phyloP scores from a whole-genome alignment of 2,113 vertebrate species.

The Corythornis cristatus region DNA sequence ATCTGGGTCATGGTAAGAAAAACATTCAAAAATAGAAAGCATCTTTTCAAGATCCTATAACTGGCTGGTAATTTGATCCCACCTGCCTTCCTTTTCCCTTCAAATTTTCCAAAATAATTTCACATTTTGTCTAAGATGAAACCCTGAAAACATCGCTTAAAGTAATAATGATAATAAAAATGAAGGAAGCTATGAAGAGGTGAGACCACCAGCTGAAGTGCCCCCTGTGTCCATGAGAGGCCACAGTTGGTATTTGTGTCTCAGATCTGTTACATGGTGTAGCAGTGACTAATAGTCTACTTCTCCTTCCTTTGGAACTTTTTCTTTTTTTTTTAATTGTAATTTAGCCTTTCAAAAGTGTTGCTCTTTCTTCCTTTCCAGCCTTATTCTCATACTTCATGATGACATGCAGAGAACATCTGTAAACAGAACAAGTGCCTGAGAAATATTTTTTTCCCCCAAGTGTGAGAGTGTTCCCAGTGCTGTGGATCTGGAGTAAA shows the following conservation, averaged over 20 bases:
- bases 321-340: background rate
- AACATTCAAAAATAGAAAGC: background rate
- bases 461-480: slow-evolving; percentile 20
- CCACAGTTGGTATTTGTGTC: background rate
- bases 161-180: background rate
- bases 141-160: background rate
- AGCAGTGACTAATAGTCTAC: background rate
- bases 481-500: background rate
- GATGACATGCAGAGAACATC: background rate
- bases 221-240: background rate
- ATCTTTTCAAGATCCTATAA: background rate
- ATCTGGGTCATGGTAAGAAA: background rate
- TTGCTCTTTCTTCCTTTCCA: background rate
- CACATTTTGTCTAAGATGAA: background rate
- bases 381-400: background rate
- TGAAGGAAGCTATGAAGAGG: background rate
- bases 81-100: background rate
- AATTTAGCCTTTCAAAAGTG: background rate
- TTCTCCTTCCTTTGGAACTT: background rate
- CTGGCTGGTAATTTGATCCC: background rate
- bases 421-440: background rate
- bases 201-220: background rate
- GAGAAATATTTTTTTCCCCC: background rate
- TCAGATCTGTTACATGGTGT: background rate
- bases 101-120: background rate